Evolutionary conservation across 2,797 vertebrate species (phyloP).

Genomic region (Catharus ustulatus): DNA sequence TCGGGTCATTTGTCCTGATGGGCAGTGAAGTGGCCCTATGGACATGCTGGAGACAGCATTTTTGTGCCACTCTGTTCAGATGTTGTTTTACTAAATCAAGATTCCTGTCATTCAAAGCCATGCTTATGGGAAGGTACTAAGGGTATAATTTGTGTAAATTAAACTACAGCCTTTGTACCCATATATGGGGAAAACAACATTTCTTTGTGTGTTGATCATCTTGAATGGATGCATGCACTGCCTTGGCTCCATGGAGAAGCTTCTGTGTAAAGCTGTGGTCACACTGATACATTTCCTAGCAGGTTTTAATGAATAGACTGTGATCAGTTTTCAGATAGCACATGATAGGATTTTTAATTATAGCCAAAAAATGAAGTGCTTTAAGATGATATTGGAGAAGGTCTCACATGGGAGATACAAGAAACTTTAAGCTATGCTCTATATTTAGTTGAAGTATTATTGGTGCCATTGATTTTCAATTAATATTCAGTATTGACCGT

Average conservation of each 20-base stretch:
- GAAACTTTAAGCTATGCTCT: not conserved
- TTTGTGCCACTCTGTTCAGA: conserved; percentile 3
- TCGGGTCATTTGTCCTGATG: not conserved
- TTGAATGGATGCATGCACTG: accelerated
- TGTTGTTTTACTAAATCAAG: conserved; percentile 23
- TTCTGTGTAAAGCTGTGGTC: not conserved
- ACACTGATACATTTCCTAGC: not conserved
- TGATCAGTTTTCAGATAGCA: not conserved
- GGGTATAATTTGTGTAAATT: conserved; percentile 23
- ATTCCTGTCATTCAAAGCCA: conserved; percentile 30
- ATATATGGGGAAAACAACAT: not conserved
- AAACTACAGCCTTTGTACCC: not conserved
- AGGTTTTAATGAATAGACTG: not conserved
- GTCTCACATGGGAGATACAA: not conserved
- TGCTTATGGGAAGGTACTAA: not conserved
- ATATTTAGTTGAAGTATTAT: not conserved
- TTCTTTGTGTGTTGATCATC: not conserved
- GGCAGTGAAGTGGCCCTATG: conserved; percentile 46
- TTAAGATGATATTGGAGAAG: not conserved
- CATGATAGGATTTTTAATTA: conserved; percentile 13
- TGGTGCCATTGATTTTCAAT: conserved; percentile 31
- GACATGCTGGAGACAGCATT: not conserved
- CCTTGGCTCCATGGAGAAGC: not conserved
- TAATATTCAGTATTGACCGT: conserved; percentile 34
- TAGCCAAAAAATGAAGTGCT: conserved; percentile 36